Evolutionary conservation across 2,113 vertebrate genomes (phyloP).

Genomic region (Neolamprologus brichardi): DNA sequence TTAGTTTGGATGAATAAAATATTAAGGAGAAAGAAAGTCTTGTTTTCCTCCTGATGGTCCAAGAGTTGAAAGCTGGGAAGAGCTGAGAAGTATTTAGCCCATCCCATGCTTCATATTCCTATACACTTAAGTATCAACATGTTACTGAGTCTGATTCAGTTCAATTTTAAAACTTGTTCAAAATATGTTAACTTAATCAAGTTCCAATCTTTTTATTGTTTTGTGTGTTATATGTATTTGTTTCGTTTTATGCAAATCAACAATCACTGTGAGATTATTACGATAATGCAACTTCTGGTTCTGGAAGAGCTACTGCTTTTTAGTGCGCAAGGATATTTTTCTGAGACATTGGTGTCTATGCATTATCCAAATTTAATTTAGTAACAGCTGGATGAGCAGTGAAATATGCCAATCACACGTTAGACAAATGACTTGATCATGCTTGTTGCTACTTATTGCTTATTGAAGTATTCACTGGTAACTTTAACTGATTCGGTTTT

Average conservation of each 20-base stretch:
- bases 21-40: background rate
- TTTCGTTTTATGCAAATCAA: background rate
- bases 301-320: background rate
- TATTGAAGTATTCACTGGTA: background rate
- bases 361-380: background rate
- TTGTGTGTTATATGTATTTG: background rate
- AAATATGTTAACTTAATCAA: conserved; percentile 15
- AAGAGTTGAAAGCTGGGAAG: background rate
- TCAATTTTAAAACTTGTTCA: conserved; percentile 21
- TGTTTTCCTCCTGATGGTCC: background rate
- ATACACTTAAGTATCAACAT: background rate
- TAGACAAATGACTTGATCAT: background rate
- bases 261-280: conserved; percentile 38
- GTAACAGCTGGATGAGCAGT: background rate
- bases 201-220: conserved; percentile 6
- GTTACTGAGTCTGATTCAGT: background rate
- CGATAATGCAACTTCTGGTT: background rate
- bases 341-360: background rate
- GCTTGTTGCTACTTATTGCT: background rate
- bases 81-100: background rate
- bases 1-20: background rate
- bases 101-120: background rate
- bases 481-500: background rate
- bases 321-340: background rate
- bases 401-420: background rate